Percentiles rank a stretch among this genome's conserved stretches.
Conservation (phyloP, 2,888 invertebrate species). For the Orthosia incerta region DNA sequence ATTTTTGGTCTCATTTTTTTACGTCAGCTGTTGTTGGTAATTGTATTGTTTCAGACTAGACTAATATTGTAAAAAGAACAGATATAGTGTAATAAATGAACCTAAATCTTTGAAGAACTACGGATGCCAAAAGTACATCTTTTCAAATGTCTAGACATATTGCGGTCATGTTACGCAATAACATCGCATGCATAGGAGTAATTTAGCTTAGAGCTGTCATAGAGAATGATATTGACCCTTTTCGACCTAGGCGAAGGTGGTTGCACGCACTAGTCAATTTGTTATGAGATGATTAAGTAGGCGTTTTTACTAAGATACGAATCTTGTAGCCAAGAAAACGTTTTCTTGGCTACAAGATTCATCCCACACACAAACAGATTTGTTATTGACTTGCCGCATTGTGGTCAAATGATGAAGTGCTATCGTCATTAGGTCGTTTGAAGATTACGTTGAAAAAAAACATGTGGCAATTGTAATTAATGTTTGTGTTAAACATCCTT, state of each 20-base stretch:
- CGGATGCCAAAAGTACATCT: slow-evolving; percentile 8
- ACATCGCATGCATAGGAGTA: slow-evolving; percentile 60
- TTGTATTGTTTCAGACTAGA: not conserved
- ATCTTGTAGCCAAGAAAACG: slow-evolving; percentile 1
- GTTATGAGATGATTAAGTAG: slow-evolving; percentile 18
- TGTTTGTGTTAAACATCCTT: slow-evolving; percentile 37
- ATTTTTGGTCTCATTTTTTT: not conserved
- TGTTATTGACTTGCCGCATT: slow-evolving; percentile 34
- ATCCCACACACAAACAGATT: slow-evolving; percentile 12
- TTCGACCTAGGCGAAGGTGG: slow-evolving; percentile 55
- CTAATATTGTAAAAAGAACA: not conserved
- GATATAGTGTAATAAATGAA: slow-evolving; percentile 2
- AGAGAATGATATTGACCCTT: slow-evolving; percentile 66
- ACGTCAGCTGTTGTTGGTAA: not conserved
- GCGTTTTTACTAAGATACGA: not conserved
- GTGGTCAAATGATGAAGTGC: not conserved
- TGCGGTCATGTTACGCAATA: slow-evolving; percentile 55
- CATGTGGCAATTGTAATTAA: slow-evolving; percentile 22
- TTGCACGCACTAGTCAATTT: slow-evolving; percentile 27
- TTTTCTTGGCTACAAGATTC: slow-evolving; percentile 17
- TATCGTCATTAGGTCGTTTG: slow-evolving; percentile 25
- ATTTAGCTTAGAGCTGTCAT: slow-evolving; percentile 56
- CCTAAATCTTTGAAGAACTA: slow-evolving; percentile 17
- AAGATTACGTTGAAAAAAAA: slow-evolving; percentile 16
- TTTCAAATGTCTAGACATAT: slow-evolving; percentile 50